Evolutionary conservation across 2,113 vertebrate genomes (phyloP), one percentile per base, ranked within the genome.

Genomic region (Callocephalon fimbriatum): DNA sequence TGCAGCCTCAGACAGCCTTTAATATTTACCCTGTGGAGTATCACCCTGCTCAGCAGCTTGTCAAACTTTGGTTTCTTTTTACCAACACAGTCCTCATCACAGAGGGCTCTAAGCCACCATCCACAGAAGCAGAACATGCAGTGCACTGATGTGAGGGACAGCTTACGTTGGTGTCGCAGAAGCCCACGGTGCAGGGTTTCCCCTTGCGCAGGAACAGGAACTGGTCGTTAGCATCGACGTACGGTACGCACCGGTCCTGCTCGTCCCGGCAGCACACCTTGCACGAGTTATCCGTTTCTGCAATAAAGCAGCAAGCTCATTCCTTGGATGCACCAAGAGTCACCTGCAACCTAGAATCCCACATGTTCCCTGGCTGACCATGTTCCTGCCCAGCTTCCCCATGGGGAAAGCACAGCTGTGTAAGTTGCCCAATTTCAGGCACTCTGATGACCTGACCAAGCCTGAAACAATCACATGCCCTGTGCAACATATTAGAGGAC

Each of bases 101-200:
- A 1, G 1, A 42, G 40, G 37, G 29, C 65, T 27, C 35, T 10
- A 2, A 38, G n/a, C 3, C 5, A 32, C 8, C 44, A 59, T 12
- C 44, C 21, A 15, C 20, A 6, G 15, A 22, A 26, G 48, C 15
- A 32, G 66, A 68, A 25, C 14, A 2, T 1, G 15, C 35, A 42
- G 74, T 1, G 12, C 59, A 1, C 14, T 6, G 37, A 50, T 23
- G 4, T 15, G 21, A n/a, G 13, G 4, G 56, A n/a, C 56, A 58
- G 32, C 56, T 58, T 58, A 99, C 99, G 3, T 97, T 97, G 61
- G 94, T 98, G 37, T 99, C 99, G 27, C 99, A 99, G 95, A 99
- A 99, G n/a, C 99, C 99, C 71, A 99, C 99, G 0, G 99, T 99
- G 90, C 99, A 99, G 10, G 99, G 99, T 94, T 99, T 99, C 19